Conservation (phyloP, 2,113 vertebrate species). For the Siniperca knerii region DNA sequence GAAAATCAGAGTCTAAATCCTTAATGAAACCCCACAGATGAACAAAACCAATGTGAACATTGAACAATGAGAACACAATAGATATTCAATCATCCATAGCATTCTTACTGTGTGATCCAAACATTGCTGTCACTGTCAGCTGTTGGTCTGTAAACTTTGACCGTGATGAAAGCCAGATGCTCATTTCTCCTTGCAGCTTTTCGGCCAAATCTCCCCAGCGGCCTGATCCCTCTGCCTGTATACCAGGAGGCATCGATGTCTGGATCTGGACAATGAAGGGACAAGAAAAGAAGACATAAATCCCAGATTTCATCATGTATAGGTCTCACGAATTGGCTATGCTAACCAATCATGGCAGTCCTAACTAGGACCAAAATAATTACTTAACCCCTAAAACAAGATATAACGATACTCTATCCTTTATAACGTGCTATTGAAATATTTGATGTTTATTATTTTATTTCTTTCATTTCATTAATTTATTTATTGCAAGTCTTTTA, state of each 20-base stretch:
- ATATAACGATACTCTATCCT: neutral
- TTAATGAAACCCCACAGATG: neutral
- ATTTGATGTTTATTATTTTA: neutral
- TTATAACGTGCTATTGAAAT: neutral
- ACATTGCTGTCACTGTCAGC: neutral
- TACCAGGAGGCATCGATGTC: constrained; percentile 90
- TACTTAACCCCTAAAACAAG: neutral
- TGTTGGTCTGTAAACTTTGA: constrained; percentile 41
- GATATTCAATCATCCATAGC: neutral
- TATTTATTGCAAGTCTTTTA: neutral
- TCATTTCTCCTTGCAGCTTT: constrained; percentile 29
- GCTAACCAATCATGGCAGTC: neutral
- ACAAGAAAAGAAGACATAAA: neutral
- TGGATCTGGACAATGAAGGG: constrained; percentile 73
- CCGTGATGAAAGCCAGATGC: constrained; percentile 2
- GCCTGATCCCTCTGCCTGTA: constrained; percentile 85
- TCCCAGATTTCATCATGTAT: neutral
- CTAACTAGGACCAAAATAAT: neutral
- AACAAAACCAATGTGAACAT: neutral
- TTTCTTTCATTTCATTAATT: neutral
- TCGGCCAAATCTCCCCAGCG: constrained; percentile 87
- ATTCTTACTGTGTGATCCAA: constrained; percentile 28
- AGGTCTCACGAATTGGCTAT: neutral
- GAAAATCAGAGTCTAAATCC: neutral
- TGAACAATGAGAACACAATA: neutral